These are phyloP conservation scores for Melanerpes aurifrons DNA, from an alignment of 2,113 vertebrate species.

Conservation along the genomic window DNA sequence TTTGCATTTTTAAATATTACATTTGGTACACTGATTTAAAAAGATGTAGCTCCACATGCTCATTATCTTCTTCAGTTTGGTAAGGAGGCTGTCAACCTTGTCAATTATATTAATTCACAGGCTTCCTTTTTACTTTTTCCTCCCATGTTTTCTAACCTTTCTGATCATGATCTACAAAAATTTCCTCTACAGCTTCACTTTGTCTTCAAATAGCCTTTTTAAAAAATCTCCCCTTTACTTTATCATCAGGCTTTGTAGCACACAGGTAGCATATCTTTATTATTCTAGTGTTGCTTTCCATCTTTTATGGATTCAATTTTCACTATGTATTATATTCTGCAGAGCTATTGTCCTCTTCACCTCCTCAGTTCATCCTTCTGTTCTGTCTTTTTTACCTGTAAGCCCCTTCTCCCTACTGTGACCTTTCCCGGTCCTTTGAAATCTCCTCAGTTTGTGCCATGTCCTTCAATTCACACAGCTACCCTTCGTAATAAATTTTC, in stretches of 20 bases:
- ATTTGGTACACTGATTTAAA: constrained; percentile 22
- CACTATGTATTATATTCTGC: constrained; percentile 28
- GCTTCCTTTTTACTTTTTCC: not conserved
- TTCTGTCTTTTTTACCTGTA: constrained; percentile 14
- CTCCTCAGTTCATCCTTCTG: constrained; percentile 25
- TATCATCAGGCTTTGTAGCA: constrained; percentile 26
- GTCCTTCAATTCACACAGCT: constrained; percentile 27
- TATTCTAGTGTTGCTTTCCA: constrained; percentile 45
- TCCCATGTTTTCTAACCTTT: constrained; percentile 30
- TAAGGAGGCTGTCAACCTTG: constrained; percentile 30
- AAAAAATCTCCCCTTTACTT: constrained; percentile 29
- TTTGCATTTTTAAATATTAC: constrained; percentile 1
- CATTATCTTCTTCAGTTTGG: not conserved
- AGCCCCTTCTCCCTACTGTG: constrained; percentile 32
- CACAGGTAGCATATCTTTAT: constrained; percentile 37
- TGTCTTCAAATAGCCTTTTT: constrained; percentile 17
- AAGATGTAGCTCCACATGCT: constrained; percentile 19
- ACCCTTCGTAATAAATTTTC: constrained; percentile 47
- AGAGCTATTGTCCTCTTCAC: constrained; percentile 60
- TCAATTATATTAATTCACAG: constrained; percentile 43
- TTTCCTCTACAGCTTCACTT: not conserved
- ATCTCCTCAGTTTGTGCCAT: not conserved
- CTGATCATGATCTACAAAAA: constrained; percentile 8
- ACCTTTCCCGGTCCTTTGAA: constrained; percentile 63
- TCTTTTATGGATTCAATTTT: constrained; percentile 51